These are phyloP conservation scores for Oreohelix idahoensis DNA, from an alignment of 1,140 invertebrate species.

Conservation along the genomic window DNA sequence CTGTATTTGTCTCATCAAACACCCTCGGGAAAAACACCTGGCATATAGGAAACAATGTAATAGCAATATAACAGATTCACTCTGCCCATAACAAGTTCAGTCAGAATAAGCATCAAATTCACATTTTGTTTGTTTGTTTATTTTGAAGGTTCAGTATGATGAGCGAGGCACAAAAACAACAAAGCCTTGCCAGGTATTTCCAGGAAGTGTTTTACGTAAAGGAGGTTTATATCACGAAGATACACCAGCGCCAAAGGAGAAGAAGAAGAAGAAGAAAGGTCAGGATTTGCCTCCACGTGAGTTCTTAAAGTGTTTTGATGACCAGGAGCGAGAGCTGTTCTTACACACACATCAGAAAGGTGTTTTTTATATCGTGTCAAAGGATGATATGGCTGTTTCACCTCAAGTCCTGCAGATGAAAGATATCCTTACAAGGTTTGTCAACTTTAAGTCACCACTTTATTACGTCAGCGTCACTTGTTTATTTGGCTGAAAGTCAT, in stretches of 20 bases:
- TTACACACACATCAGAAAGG: slow-evolving; percentile 52
- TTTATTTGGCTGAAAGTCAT: no score
- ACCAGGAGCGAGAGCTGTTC: slow-evolving; percentile 55
- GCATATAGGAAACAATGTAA: no score
- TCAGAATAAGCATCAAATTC: no score
- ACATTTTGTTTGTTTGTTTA: background rate
- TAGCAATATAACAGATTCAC: no score
- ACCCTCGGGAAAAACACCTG: no score
- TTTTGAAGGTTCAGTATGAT: slow-evolving; percentile 32
- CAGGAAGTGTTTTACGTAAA: slow-evolving; percentile 54
- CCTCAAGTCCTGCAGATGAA: slow-evolving; percentile 50
- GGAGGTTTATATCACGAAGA: slow-evolving; percentile 48
- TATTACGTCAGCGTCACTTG: no score
- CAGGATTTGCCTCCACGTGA: slow-evolving; percentile 41
- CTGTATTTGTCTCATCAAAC: no score
- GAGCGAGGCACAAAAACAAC: background rate
- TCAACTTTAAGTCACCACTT: no score
- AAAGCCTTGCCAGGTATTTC: slow-evolving; percentile 45
- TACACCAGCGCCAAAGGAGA: slow-evolving; percentile 38
- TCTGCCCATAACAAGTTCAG: no score
- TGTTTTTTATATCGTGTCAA: slow-evolving; percentile 52
- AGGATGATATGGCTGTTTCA: slow-evolving; percentile 27
- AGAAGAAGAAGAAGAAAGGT: slow-evolving; percentile 45
- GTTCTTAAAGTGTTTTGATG: slow-evolving; percentile 57
- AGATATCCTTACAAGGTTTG: slow-evolving; percentile 44